Conservation (phyloP, 2,113 vertebrate species). For the Crotalus tigris region DNA sequence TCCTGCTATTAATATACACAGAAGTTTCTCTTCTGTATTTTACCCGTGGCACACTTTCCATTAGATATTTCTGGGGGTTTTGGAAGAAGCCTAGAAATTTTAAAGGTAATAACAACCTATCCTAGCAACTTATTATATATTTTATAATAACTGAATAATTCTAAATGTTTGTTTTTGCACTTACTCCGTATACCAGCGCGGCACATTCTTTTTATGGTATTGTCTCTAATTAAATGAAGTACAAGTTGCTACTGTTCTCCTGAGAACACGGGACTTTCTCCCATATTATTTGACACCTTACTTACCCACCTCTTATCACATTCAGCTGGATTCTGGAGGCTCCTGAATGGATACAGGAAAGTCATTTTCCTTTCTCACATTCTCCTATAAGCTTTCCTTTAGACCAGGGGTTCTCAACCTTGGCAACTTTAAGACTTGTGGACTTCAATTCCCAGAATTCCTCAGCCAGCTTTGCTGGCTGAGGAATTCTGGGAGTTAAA, state of each 20-base stretch:
- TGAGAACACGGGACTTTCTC: background rate
- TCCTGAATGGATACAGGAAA: background rate
- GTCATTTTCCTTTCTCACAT: background rate
- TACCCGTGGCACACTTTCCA: background rate
- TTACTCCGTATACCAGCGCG: background rate
- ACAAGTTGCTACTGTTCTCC: background rate
- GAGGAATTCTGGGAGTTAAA: too few species aligned
- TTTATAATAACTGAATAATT: background rate
- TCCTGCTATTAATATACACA: background rate
- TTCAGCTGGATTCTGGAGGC: background rate
- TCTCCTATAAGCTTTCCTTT: background rate
- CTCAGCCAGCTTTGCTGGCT: too few species aligned
- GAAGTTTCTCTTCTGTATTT: background rate
- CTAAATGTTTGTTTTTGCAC: background rate
- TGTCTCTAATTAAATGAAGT: background rate
- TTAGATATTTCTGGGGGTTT: background rate
- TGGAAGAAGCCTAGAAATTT: background rate
- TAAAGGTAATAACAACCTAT: background rate
- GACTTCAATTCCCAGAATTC: too few species aligned
- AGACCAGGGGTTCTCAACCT: too few species aligned
- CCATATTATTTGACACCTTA: background rate
- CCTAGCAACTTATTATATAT: background rate
- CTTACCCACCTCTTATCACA: background rate
- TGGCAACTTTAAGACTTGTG: too few species aligned
- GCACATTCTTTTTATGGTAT: background rate